These are phyloP conservation scores for Nannobrachium achirus DNA, from an alignment of 2,113 vertebrate species.

Conservation along the genomic window DNA sequence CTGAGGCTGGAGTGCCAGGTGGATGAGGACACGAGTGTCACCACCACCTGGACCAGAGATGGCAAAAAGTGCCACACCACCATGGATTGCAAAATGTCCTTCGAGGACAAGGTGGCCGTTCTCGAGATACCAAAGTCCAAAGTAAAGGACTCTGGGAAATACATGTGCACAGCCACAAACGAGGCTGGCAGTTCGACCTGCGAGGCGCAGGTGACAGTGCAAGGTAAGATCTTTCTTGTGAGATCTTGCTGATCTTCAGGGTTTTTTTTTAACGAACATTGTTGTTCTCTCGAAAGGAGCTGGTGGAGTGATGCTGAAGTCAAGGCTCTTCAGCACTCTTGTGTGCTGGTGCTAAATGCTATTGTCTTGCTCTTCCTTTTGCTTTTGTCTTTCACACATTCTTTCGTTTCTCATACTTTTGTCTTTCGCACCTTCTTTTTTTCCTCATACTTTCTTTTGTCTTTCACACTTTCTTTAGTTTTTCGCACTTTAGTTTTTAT, in stretches of 20 bases:
- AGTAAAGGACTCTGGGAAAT: constrained; percentile 93
- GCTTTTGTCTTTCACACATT: background rate
- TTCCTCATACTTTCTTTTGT: too few species aligned
- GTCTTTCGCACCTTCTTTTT: too few species aligned
- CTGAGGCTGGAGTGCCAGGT: constrained; percentile 93
- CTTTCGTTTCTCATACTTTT: too few species aligned
- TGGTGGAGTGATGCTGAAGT: constrained; percentile 32
- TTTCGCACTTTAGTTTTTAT: too few species aligned
- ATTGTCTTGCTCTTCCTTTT: constrained; percentile 32
- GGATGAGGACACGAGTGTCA: constrained; percentile 95
- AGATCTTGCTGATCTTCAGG: constrained; percentile 42
- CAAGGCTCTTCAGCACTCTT: constrained; percentile 4
- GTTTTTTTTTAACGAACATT: constrained; percentile 41
- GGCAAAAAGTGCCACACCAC: constrained; percentile 91
- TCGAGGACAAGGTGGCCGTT: constrained; percentile 94
- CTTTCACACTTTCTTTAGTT: too few species aligned
- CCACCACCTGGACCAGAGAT: constrained; percentile 89
- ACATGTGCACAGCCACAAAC: constrained; percentile 90
- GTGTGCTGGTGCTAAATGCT: constrained; percentile 53
- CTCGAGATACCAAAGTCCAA: constrained; percentile 95
- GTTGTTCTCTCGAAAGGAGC: constrained; percentile 9
- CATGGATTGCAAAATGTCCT: constrained; percentile 92
- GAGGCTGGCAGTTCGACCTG: constrained; percentile 92
- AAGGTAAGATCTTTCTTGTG: constrained; percentile 88
- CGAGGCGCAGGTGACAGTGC: constrained; percentile 84